Evolutionary conservation across 1,140 invertebrate species (phyloP).

Genomic region (Saccostrea glomerata): DNA sequence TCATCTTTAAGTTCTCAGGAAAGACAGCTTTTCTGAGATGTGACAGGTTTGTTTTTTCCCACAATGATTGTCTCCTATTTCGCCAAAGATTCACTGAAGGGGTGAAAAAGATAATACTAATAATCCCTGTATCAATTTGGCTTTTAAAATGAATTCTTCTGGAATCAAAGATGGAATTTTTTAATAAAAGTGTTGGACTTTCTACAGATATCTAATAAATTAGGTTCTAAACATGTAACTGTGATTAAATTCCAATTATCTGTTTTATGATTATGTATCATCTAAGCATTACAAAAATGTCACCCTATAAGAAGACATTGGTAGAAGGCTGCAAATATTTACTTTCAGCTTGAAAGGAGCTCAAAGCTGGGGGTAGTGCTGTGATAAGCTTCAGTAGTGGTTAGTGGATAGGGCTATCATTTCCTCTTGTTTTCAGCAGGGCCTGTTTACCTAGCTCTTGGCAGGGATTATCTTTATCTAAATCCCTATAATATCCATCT

Average conservation of each 20-base stretch:
- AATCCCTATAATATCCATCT: constrained; percentile 34
- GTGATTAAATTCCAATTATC: constrained; percentile 25
- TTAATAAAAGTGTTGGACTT: not conserved
- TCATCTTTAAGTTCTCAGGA: not conserved
- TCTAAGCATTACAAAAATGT: constrained; percentile 32
- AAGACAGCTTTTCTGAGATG: not conserved
- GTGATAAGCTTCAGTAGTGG: constrained; percentile 29
- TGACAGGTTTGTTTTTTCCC: not conserved
- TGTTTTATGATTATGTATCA: not conserved
- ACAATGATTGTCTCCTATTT: not conserved
- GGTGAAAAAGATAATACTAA: constrained; percentile 4
- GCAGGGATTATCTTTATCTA: constrained; percentile 24
- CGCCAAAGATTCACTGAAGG: not conserved
- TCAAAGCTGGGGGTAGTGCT: constrained; percentile 32
- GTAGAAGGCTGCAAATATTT: constrained; percentile 13
- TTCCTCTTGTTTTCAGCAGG: constrained; percentile 29
- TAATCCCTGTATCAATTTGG: not conserved
- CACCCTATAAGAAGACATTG: not conserved
- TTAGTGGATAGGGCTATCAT: constrained; percentile 18
- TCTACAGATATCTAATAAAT: not conserved
- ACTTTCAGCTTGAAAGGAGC: not conserved
- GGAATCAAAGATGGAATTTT: not conserved
- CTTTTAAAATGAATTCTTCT: not conserved
- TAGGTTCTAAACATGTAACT: not conserved
- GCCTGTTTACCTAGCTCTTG: constrained; percentile 29